These are phyloP conservation scores for Sternotherus odoratus DNA, from an alignment of 2,797 vertebrate genomes.

Conservation along the genomic window DNA sequence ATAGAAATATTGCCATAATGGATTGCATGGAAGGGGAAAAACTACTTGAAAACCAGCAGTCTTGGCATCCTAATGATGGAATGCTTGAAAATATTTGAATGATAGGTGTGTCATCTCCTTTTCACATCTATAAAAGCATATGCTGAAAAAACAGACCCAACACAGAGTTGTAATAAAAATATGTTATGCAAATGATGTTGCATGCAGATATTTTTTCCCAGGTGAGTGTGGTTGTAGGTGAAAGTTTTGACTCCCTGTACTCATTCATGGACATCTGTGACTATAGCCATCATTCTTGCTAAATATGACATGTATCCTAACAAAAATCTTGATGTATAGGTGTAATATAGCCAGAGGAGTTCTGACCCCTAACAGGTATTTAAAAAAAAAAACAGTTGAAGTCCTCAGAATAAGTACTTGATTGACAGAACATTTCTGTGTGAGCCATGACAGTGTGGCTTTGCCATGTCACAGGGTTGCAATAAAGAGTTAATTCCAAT, in stretches of 20 bases:
- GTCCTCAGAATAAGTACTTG: slow-evolving; percentile 27
- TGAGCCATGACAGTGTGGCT: slow-evolving; percentile 7
- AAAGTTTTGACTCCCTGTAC: slow-evolving; percentile 39
- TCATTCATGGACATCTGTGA: slow-evolving; percentile 58
- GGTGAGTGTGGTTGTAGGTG: slow-evolving; percentile 49
- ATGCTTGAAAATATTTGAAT: slow-evolving; percentile 41
- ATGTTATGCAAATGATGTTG: slow-evolving; percentile 28
- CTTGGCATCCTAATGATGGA: neutral
- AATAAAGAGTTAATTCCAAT: neutral
- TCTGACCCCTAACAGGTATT: neutral
- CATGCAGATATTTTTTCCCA: slow-evolving; percentile 38
- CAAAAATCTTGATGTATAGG: slow-evolving; percentile 52
- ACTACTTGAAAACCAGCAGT: neutral
- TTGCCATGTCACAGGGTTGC: slow-evolving; percentile 6
- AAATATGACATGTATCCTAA: slow-evolving; percentile 64
- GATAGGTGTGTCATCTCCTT: neutral
- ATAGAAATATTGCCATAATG: slow-evolving; percentile 4
- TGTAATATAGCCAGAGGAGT: slow-evolving; percentile 39
- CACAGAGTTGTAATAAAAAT: slow-evolving; percentile 34
- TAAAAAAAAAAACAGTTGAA: neutral
- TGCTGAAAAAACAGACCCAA: neutral
- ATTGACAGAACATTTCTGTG: slow-evolving; percentile 15
- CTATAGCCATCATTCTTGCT: slow-evolving; percentile 27
- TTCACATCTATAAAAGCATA: neutral
- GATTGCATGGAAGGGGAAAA: slow-evolving; percentile 9